Evolutionary conservation across 1,140 invertebrate species (phyloP), one percentile per base, ranked within the genome.

Genomic region (Hypsibius dujardini): DNA sequence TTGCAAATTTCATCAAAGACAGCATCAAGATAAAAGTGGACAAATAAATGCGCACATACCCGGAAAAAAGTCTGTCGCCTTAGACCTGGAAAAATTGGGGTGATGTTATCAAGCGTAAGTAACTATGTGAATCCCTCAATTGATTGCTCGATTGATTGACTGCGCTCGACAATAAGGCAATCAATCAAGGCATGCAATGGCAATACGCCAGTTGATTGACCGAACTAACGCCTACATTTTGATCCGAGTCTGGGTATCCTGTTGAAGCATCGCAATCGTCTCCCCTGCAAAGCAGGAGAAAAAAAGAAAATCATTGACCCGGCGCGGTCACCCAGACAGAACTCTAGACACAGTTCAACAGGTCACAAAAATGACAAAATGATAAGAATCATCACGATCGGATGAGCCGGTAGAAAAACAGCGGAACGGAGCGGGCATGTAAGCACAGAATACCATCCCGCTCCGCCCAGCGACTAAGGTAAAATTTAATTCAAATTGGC

Each of bases 21-120:
- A 69, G 3, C 69, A 59, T 2, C 70, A 40, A 71, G 70, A 67
- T 45, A 45, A 15, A 3, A 45, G n/a, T 7, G 56, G n/a, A 73
- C 71, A n/a, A n/a, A n/a, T 40, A 2, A n/a, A 72, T 28, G 46
- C 28, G 12, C 47, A 70, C 82, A 83, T 82, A 94, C 92, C 92
- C 83, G 92, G 92, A 85, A 95, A 96, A 81, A 92, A 95, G 80
- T 96, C 92, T 79, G 93, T 92, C 28, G 91, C 90, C 82, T 95
- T 97, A 73, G 93, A 96, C 62, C 62, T 67, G 62, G 3, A 42
- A 67, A 3, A 12, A 67, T 3, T 3, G 45, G 7, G 3, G 62
- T 3, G 62, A 14, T 67, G n/a, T n/a, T n/a, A n/a, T n/a, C n/a
- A n/a, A n/a, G n/a, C n/a, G n/a, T n/a, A n/a, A n/a, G n/a, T n/a